Base-by-base conservation (phyloP, 1,140 invertebrate genomes). In the Ostrea denselamellosa region DNA sequence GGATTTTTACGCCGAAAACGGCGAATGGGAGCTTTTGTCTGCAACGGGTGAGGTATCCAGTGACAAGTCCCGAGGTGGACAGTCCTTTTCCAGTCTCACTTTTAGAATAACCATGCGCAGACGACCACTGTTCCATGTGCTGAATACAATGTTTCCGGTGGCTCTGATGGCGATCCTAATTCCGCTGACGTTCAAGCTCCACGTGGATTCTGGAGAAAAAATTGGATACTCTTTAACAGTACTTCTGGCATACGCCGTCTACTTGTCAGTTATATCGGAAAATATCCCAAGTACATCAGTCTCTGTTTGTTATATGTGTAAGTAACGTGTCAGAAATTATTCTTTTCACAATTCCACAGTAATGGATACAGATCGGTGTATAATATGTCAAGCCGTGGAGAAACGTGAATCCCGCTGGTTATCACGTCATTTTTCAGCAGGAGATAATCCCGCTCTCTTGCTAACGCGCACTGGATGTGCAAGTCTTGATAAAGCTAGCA, bases 61-160 rank as follows among this genome's bases (percentile, higher is more conserved):
- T 34, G 56, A 77, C 22, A 99, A 99, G 95, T 98, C 98, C 17
- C 99, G 98, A 95, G 99, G 98, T 95, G 84, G 95, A 94, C 97
- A 98, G 94, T 97, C 97, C 51, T 98, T 98, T 94, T 97, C 98
- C 88, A 98, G 99, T 94, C 98, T 99, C 92, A 99, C 98, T 25
- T 99, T 99, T 95, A 98, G 98, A 95, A 98, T 99, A 92, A 98
- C 98, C 52, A 98, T 99, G 97, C 96, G 98, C 88, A 96, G 98
- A 90, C 98, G 99, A 95, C 99, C 98, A 7, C 96, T 99, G 28
- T 99, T 99, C 96, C 99, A 99, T 95, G 98, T 98, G 0, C 51
- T 93, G 65, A 92, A 92, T 81, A 89, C 92, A 2, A 86, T 93
- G 25, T 89, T 86, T 83, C 92, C 92, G 4, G 91, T 91, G 44